Evolutionary conservation across 2,888 invertebrate species (phyloP).

Genomic region (Leucophora obtusa): DNA sequence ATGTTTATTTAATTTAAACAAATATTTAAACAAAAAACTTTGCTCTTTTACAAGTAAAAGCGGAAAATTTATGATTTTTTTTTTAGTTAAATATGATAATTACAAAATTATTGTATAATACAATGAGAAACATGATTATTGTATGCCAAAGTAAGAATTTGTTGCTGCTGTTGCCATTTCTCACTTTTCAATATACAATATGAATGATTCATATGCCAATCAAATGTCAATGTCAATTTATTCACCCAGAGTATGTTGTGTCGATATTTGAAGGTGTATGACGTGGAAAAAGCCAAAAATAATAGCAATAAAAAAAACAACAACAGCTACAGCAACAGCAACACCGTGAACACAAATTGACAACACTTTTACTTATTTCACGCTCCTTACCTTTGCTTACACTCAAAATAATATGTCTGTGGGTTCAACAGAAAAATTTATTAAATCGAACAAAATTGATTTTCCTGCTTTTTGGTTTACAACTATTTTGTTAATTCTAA

Average conservation of each 20-base stretch:
- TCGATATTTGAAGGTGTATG: conserved; percentile 18
- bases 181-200: conserved; percentile 20
- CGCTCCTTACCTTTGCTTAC: neutral
- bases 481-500: no score
- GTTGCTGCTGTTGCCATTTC: neutral
- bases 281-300: neutral
- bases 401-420: neutral
- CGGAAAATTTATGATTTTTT: neutral
- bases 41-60: no score
- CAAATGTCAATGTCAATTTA: conserved; percentile 75
- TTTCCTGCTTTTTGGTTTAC: no score
- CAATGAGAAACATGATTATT: neutral
- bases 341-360: neutral
- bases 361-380: conserved; percentile 17
- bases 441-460: no score
- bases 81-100: neutral
- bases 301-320: neutral
- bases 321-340: neutral
- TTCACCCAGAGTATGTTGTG: conserved; percentile 36
- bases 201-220: conserved; percentile 75
- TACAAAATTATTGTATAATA: no score
- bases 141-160: neutral
- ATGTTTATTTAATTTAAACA: neutral
- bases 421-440: no score
- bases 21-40: neutral